A percentile compares a stretch with the other conserved stretches of the same genome.
phyloP scores from a whole-genome alignment of 2,797 vertebrate genomes.

The Rhincodon typus region DNA sequence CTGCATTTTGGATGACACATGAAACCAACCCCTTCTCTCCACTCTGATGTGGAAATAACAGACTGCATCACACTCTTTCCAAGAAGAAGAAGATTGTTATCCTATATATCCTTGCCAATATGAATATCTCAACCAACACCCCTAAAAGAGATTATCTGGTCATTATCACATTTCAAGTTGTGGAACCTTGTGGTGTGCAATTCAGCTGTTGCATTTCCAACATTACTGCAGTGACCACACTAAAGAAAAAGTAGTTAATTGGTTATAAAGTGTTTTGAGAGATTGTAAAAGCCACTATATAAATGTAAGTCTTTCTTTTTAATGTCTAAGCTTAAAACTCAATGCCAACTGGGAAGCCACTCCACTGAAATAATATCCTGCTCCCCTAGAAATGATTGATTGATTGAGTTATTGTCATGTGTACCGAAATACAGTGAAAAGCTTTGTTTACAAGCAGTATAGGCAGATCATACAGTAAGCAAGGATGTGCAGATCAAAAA shows the following conservation, averaged over 20 bases:
- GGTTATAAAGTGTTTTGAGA: not conserved
- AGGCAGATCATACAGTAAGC: no score
- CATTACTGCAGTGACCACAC: not conserved
- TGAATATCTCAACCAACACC: not conserved
- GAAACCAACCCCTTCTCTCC: not conserved
- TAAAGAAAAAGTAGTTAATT: not conserved
- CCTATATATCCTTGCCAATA: not conserved
- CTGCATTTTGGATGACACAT: not conserved
- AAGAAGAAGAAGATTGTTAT: not conserved
- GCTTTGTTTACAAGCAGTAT: no score
- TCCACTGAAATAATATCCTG: not conserved
- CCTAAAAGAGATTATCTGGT: not conserved
- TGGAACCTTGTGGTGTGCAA: not conserved
- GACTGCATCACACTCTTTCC: not conserved
- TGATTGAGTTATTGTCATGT: no score
- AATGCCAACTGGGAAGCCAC: not conserved
- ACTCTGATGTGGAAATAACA: not conserved
- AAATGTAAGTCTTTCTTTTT: not conserved
- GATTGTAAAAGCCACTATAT: not conserved
- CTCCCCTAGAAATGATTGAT: not conserved
- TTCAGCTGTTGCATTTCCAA: not conserved
- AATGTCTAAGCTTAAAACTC: no score
- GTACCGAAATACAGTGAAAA: no score
- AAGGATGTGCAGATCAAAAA: no score
- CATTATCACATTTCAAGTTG: not conserved